Conservation (phyloP, 2,888 invertebrate genomes). For the Galeruca laticollis region DNA sequence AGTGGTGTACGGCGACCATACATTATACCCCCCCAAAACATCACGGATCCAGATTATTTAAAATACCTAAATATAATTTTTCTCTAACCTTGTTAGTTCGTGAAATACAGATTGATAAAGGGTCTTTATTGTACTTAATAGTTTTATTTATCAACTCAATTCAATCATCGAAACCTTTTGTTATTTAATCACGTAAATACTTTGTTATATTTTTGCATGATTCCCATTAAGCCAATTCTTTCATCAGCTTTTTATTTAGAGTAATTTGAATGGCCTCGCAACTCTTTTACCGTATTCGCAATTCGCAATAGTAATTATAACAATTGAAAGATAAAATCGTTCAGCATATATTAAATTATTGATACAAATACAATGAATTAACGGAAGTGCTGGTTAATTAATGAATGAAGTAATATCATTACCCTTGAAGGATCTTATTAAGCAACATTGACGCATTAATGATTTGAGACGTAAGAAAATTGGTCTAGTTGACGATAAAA, state of each 20-base stretch:
- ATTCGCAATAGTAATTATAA: not conserved
- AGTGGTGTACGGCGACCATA: too few relatives aligned
- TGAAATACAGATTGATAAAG: too few relatives aligned
- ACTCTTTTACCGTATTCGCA: not conserved
- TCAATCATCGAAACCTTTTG: too few relatives aligned
- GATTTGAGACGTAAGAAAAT: not conserved
- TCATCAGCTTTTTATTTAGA: not conserved
- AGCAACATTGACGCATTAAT: not conserved
- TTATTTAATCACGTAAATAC: not conserved
- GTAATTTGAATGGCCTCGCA: constrained; percentile 13
- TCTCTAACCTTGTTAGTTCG: too few relatives aligned
- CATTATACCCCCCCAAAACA: too few relatives aligned
- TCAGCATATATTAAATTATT: not conserved
- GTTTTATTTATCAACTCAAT: too few relatives aligned
- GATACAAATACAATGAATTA: constrained; percentile 6
- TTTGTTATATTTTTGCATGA: not conserved
- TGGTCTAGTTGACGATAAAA: not conserved
- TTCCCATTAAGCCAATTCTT: not conserved
- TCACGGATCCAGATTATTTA: too few relatives aligned
- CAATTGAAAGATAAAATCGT: not conserved
- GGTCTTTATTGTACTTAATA: too few relatives aligned
- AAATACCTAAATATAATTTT: too few relatives aligned
- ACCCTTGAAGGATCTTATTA: not conserved
- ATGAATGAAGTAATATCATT: not conserved
- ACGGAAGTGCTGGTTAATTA: constrained; percentile 8